Conservation (phyloP, 2,888 invertebrate species). For the Diloba caeruleocephala region DNA sequence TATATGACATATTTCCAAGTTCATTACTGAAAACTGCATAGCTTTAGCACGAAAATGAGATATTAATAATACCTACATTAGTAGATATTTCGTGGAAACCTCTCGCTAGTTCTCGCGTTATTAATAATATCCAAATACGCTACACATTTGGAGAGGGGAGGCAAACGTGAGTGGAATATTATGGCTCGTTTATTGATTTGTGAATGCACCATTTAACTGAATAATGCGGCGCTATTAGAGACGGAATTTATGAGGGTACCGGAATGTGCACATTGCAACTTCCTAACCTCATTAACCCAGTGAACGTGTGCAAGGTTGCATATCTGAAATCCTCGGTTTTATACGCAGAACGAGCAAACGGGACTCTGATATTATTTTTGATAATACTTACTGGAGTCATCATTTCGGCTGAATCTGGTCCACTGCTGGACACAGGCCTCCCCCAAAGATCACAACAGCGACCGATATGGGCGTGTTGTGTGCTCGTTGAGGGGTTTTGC, state of each 20-base stretch:
- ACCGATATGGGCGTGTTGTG: no score
- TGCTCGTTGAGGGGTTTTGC: no score
- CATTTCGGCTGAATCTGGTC: no score
- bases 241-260: neutral
- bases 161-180: neutral
- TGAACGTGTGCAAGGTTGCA: no score
- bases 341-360: no score
- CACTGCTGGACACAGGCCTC: no score
- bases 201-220: neutral
- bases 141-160: neutral
- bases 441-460: no score
- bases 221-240: neutral
- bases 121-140: constrained; percentile 13
- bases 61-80: constrained; percentile 7
- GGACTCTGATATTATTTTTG: no score
- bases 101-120: neutral
- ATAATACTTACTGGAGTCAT: no score
- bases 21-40: neutral
- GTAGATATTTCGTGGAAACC: constrained; percentile 5
- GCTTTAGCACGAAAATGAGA: constrained; percentile 6
- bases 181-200: constrained; percentile 5
- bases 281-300: no score
- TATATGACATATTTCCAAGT: neutral
- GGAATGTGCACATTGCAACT: neutral
- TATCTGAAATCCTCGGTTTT: no score